phyloP scores from a whole-genome alignment of 2,113 vertebrate genomes.

The Neolamprologus caudopunctatus region DNA sequence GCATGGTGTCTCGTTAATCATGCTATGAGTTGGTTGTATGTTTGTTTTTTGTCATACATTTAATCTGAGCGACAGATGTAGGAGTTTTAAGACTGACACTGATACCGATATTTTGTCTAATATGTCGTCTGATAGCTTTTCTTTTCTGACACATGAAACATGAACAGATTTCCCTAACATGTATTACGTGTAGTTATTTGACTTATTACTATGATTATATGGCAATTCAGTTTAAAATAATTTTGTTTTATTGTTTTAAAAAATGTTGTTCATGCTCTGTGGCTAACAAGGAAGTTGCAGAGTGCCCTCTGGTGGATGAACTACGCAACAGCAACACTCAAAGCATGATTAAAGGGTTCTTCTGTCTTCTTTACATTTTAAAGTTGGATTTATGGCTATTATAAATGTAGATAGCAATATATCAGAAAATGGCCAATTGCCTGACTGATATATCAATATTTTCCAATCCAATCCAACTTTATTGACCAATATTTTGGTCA shows the following conservation, averaged over 20 bases:
- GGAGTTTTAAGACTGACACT: neutral
- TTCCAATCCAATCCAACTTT: neutral
- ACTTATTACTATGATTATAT: neutral
- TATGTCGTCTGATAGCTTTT: neutral
- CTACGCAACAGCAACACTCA: neutral
- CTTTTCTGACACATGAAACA: neutral
- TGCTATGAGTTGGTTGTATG: neutral
- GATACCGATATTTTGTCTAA: neutral
- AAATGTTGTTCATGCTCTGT: fast-evolving
- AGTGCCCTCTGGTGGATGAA: neutral
- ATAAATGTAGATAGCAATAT: neutral
- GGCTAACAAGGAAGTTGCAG: neutral
- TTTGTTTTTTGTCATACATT: neutral
- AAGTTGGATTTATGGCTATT: neutral
- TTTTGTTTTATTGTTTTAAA: neutral
- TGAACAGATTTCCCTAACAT: neutral
- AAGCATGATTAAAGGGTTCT: neutral
- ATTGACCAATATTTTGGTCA: neutral
- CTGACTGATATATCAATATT: neutral
- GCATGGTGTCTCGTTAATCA: neutral
- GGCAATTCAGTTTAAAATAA: neutral
- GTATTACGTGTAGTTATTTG: neutral
- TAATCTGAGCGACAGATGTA: neutral
- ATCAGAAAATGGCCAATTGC: neutral
- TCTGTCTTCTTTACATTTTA: neutral